These are phyloP conservation scores for Pristionchus pacificus DNA, from an alignment of 1,140 invertebrate genomes.

Conservation along the genomic window DNA sequence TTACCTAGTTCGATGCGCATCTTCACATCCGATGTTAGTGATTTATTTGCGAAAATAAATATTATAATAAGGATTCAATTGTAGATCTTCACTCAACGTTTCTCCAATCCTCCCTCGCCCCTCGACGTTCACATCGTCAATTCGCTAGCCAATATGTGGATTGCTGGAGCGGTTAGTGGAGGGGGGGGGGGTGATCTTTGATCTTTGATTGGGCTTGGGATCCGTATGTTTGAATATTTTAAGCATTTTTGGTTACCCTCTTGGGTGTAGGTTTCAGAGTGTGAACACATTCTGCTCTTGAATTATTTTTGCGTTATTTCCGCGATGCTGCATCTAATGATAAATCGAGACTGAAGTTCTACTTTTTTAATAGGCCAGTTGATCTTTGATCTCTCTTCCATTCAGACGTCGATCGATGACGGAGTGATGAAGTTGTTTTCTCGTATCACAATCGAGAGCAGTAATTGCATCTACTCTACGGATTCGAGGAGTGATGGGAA, in stretches of 20 bases:
- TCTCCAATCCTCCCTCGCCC: constrained; percentile 78
- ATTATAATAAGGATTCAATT: constrained; percentile 71
- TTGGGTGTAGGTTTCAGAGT: too few species aligned
- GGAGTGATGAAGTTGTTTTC: constrained; percentile 98
- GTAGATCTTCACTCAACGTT: constrained; percentile 60
- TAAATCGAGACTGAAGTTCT: too few species aligned
- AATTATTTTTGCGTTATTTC: too few species aligned
- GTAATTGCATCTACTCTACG: constrained; percentile 77
- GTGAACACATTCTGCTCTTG: too few species aligned
- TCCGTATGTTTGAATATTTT: constrained; percentile 11
- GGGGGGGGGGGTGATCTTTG: constrained; percentile 4
- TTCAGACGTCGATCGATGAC: constrained; percentile 73
- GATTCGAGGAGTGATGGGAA: constrained; percentile 63
- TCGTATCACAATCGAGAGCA: constrained; percentile 85
- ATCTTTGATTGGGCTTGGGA: constrained; percentile 4
- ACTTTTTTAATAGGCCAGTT: too few species aligned
- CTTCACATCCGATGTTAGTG: too few species aligned
- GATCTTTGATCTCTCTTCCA: too few species aligned
- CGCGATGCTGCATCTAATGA: too few species aligned
- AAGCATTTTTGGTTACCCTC: too few species aligned
- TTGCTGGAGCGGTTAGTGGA: constrained; percentile 63
- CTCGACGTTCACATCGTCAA: constrained; percentile 91
- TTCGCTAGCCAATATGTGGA: constrained; percentile 92
- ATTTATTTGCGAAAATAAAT: constrained; percentile 95
- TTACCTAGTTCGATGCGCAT: too few species aligned